Evolutionary conservation across 1,140 invertebrate species (phyloP).

Genomic region (Drosophila rhopaloa): DNA sequence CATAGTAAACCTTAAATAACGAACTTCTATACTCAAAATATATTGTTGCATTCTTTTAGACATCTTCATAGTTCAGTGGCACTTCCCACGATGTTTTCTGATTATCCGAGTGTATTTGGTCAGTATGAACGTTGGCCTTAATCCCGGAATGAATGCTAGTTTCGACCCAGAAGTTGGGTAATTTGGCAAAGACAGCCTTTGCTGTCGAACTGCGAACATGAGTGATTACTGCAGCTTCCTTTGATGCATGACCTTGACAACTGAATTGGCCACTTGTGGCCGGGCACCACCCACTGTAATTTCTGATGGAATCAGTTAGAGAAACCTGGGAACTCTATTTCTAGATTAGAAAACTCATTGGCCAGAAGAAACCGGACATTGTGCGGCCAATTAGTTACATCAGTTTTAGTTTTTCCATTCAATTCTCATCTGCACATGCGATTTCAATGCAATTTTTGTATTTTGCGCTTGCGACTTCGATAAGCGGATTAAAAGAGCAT

Average conservation of each 20-base stretch:
- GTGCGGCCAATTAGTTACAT: not conserved
- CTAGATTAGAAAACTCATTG: not conserved
- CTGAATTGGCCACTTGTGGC: constrained; percentile 3
- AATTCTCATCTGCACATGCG: constrained; percentile 15
- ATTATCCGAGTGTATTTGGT: not conserved
- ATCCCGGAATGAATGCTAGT: constrained; percentile 7
- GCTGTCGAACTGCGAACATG: not conserved
- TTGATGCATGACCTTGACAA: not conserved
- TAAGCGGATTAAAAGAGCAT: constrained; percentile 10
- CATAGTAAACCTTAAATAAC: too few relatives aligned
- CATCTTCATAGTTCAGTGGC: too few relatives aligned
- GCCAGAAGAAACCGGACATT: too few relatives aligned
- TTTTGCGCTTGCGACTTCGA: constrained; percentile 3
- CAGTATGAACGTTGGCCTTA: not conserved
- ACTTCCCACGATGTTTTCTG: not conserved
- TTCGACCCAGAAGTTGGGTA: not conserved
- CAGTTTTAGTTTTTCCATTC: constrained; percentile 1
- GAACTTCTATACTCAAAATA: too few relatives aligned
- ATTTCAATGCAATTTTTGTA: constrained; percentile 2
- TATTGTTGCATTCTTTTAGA: too few relatives aligned
- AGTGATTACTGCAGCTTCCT: constrained; percentile 7
- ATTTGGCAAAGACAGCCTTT: not conserved
- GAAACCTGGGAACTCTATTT: not conserved
- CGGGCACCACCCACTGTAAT: not conserved
- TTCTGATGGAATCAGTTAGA: not conserved